These are phyloP conservation scores for Fistularia commersonii DNA, from an alignment of 2,797 vertebrate genomes.

Conservation along the genomic window DNA sequence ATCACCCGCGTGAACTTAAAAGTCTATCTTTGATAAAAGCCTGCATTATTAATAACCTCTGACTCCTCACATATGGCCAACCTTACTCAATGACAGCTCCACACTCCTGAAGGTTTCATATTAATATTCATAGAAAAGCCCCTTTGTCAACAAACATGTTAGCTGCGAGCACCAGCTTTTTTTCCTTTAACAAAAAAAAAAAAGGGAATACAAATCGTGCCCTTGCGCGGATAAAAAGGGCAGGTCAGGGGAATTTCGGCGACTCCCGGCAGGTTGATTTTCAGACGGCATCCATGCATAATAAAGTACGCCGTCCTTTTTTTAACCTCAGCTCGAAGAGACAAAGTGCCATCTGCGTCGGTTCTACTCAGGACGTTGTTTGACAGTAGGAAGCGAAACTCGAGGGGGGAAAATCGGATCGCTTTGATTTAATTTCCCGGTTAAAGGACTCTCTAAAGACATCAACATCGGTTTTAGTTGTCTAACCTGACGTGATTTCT, in stretches of 20 bases:
- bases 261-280: slow-evolving; percentile 52
- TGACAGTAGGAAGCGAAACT: neutral
- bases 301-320: slow-evolving; percentile 36
- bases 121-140: slow-evolving; percentile 70
- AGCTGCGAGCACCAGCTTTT: slow-evolving; percentile 40
- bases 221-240: slow-evolving; percentile 57
- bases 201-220: slow-evolving; percentile 66
- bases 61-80: slow-evolving; percentile 47
- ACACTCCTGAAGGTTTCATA: slow-evolving; percentile 45
- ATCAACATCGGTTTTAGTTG: too few relatives aligned
- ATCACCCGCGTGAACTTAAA: too few relatives aligned
- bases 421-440: too few relatives aligned
- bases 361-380: neutral
- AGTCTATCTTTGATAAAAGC: too few relatives aligned
- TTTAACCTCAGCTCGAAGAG: slow-evolving; percentile 28
- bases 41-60: slow-evolving; percentile 27
- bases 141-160: slow-evolving; percentile 52
- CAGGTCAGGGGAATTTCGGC: slow-evolving; percentile 51
- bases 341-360: slow-evolving; percentile 11
- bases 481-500: too few relatives aligned
- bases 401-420: too few relatives aligned
- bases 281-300: slow-evolving; percentile 48
- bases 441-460: too few relatives aligned
- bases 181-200: too few relatives aligned
- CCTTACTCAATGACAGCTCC: slow-evolving; percentile 45